Evolutionary conservation across 2,113 vertebrate species (phyloP).

Genomic region (Macquaria australasica): DNA sequence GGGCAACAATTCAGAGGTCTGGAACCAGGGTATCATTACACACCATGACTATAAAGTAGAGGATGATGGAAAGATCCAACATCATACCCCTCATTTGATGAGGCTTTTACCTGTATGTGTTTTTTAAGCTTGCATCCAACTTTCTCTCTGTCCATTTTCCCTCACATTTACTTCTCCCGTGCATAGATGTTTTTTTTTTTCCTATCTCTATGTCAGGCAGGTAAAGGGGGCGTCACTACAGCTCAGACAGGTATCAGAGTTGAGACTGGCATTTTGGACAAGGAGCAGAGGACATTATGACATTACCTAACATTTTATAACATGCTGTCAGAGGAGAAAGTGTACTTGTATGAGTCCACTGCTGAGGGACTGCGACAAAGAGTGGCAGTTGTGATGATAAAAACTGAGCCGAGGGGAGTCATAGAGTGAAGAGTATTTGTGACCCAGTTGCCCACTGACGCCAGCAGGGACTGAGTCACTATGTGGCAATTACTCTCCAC

Average conservation of each 20-base stretch:
- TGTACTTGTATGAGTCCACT: neutral
- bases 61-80: neutral
- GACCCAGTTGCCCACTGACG: conserved; percentile 48
- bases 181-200: neutral
- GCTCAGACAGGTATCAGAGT: conserved; percentile 24
- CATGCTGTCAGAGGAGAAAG: conserved; percentile 41
- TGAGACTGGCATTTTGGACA: conserved; percentile 34
- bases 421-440: conserved; percentile 44
- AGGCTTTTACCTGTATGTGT: neutral
- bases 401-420: conserved; percentile 52
- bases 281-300: conserved; percentile 55
- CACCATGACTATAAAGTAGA: neutral
- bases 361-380: conserved; percentile 43
- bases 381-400: conserved; percentile 58
- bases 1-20: neutral
- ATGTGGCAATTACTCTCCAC: conserved; percentile 46
- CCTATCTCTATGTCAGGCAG: neutral
- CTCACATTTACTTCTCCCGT: neutral
- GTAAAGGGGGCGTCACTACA: neutral
- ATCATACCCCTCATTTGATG: neutral
- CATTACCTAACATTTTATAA: conserved; percentile 53
- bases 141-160: neutral
- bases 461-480: conserved; percentile 59
- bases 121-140: neutral
- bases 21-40: neutral